phyloP scores from a whole-genome alignment of 2,888 invertebrate genomes.

The Agrotis segetum region DNA sequence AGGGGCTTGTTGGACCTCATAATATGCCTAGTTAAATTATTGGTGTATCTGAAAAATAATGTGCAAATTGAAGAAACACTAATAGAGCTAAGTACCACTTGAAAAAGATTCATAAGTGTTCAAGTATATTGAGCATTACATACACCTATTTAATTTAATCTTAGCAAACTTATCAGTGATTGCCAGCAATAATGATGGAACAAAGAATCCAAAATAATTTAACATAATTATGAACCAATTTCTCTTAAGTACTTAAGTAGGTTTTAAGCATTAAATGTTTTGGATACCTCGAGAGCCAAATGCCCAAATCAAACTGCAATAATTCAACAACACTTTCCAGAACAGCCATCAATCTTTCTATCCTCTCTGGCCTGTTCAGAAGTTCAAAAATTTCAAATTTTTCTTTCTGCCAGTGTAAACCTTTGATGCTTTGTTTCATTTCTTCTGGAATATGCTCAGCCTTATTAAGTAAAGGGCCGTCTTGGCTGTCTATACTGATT shows the following conservation, averaged over 20 bases:
- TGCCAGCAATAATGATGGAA: neutral
- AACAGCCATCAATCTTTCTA: conserved; percentile 88
- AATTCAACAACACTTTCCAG: conserved; percentile 88
- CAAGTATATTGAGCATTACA: neutral
- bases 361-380: conserved; percentile 80
- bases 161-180: neutral
- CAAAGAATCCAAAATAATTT: too few species aligned
- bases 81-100: neutral
- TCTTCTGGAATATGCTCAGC: conserved; percentile 79
- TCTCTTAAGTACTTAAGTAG: too few species aligned
- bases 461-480: conserved; percentile 80
- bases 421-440: conserved; percentile 80
- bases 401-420: conserved; percentile 84
- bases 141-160: neutral
- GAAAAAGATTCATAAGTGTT: neutral
- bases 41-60: conserved; percentile 77
- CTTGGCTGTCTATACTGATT: conserved; percentile 76
- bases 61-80: neutral
- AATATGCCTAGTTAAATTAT: conserved; percentile 76
- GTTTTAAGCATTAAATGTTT: too few species aligned
- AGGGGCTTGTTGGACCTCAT: conserved; percentile 83
- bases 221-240: too few species aligned
- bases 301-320: conserved; percentile 89
- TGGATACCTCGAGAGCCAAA: conserved; percentile 89
- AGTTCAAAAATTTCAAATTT: conserved; percentile 85